Percentiles rank a stretch among this genome's conserved stretches.
Evolutionary conservation across 1,140 invertebrate species (phyloP).

Genomic region (Archivesica marissinica): DNA sequence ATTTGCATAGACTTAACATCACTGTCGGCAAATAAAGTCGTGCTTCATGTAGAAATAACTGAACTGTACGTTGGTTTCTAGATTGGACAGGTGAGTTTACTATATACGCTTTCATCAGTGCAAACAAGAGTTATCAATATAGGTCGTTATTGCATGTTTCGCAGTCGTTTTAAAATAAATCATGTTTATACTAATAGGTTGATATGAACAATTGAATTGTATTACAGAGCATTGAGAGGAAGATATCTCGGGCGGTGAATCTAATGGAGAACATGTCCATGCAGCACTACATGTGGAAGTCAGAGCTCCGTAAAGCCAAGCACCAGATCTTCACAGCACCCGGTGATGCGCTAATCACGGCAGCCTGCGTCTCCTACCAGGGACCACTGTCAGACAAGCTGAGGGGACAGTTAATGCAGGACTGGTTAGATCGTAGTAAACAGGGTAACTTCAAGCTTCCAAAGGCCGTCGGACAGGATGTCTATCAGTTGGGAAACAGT

Average conservation of each 20-base stretch:
- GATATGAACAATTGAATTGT: no score
- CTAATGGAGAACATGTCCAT: constrained; percentile 82
- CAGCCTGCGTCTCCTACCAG: constrained; percentile 81
- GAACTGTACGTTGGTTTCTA: no score
- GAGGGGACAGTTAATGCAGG: constrained; percentile 74
- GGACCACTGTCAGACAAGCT: constrained; percentile 80
- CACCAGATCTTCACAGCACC: constrained; percentile 76
- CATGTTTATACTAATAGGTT: no score
- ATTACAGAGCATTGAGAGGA: constrained; percentile 80
- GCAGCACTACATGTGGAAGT: constrained; percentile 81
- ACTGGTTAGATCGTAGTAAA: constrained; percentile 73
- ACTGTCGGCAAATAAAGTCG: no score
- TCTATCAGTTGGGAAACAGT: constrained; percentile 61
- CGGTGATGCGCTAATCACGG: constrained; percentile 79
- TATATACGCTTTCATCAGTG: no score
- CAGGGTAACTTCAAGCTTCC: constrained; percentile 73
- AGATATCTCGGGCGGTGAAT: constrained; percentile 78
- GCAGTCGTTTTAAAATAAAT: no score
- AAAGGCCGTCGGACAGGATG: constrained; percentile 63
- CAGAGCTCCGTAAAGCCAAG: constrained; percentile 76
- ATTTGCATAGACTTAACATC: no score
- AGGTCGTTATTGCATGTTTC: no score
- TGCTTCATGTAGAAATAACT: no score
- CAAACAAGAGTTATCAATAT: no score
- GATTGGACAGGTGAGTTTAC: no score